These are phyloP conservation scores for Poeciliopsis prolifica DNA, from an alignment of 2,113 vertebrate species.

Conservation along the genomic window DNA sequence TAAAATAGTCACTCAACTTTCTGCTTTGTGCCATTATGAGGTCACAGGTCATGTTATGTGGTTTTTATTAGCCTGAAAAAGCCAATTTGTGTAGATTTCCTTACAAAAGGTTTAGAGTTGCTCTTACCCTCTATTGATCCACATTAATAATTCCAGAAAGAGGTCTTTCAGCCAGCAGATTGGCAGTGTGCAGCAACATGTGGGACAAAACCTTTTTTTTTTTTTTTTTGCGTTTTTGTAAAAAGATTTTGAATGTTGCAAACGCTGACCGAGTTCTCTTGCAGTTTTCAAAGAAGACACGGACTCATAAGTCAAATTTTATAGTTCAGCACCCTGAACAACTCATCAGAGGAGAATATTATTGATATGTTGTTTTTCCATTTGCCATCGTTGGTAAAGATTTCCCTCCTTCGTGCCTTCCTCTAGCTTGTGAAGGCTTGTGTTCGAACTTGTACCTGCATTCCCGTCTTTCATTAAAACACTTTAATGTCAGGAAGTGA, in stretches of 20 bases:
- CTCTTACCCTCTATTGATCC: too few relatives aligned
- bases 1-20: background rate
- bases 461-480: constrained; percentile 40
- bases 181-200: background rate
- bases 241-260: background rate
- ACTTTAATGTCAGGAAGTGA: constrained; percentile 7
- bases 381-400: background rate
- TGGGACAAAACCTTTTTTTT: background rate
- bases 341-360: background rate
- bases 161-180: background rate
- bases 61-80: background rate
- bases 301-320: background rate
- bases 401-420: background rate
- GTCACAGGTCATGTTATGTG: background rate
- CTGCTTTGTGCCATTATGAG: background rate
- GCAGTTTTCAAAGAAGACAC: too few relatives aligned
- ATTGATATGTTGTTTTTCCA: background rate
- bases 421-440: constrained; percentile 48
- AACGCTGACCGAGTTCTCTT: background rate
- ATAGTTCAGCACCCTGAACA: background rate
- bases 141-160: too few relatives aligned
- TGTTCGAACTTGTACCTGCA: constrained; percentile 49
- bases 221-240: background rate
- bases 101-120: too few relatives aligned
- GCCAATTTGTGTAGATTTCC: too few relatives aligned